Base-by-base conservation (phyloP, 2,888 invertebrate genomes). In the Spilosoma lubricipeda region DNA sequence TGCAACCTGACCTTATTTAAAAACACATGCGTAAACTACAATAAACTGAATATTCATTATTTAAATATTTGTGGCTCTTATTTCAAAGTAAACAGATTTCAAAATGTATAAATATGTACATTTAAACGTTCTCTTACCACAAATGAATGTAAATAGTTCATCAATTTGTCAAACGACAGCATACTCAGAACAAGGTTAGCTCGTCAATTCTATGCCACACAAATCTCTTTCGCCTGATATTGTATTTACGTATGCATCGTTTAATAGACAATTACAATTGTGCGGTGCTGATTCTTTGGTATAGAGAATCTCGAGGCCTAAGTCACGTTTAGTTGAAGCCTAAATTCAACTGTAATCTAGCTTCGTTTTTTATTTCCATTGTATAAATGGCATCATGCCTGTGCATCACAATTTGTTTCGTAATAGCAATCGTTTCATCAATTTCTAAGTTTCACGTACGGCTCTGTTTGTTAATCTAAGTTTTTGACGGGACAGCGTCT, bases 131-230 rank as follows among this genome's bases (percentile, higher is more conserved):
- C 72, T 71, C 59, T 72, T 71, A 66, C 71, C 73, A 75, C 45
- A 82, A 84, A 86, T 83, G 66, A 80, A 85, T 85, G 85, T 84
- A 83, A 86, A 82, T 82, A 82, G 80, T 77, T 27, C 52, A 70
- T 82, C 84, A 85, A 88, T 88, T 90, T 87, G 86, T 88, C 87
- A 83, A 82, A 83, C 90, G 90, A 90, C 88, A 88, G 91, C 90
- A 91, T 86, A 77, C 82, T 74, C 83, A 77, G 84, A 77, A 83
- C 92, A 91, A 91, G 92, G 91, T 82, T 83, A 84, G 76, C 74
- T 82, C 83, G 67, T 82, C 84, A 78, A 80, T 80, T 78, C 72
- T 76, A n/a, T 75, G 69, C 45, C 76, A 67, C 69, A 70, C 70
- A 70, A 70, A 69, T 77, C 78, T 77, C 67, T 59, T 78, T 52